Base-by-base conservation (phyloP, 2,113 vertebrate species). In the Procavia capensis region DNA sequence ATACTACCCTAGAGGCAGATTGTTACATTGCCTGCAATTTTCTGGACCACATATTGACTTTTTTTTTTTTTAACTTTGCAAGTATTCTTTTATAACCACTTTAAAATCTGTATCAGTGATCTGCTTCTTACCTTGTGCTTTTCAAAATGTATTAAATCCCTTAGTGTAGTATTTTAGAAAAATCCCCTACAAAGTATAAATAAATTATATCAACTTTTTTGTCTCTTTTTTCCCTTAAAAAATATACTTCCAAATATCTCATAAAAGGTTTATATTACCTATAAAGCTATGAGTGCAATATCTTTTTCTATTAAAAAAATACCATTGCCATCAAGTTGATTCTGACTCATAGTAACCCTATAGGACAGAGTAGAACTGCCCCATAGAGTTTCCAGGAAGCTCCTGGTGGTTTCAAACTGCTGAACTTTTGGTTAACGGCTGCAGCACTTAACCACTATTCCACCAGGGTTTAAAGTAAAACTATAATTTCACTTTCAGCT, bases 1-100 rank as follows among this genome's bases (percentile, higher is more conserved):
- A 34, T 11, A 39, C 1, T 47, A 41, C 27, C 25, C 19, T 92
- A 36, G 88, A 90, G 14, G 5, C 14, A 68, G 24, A 34, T 76
- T 27, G 88, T 94, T 63, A 93, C 72, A 79, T 59, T 61, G 10
- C 27, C 29, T 85, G 45, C 54, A 87, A 72, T 11, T 43, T 94
- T 91, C 64, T 81, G 19, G 31, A 93, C 13, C 24, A 93, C 85
- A 86, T 89, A 83, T 41, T 75, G 80, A 97, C 82, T 93, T 9
- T 57, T 50, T 80, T n/a, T 59, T 54, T 76, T 59, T 86, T 68
- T 31, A 79, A 78, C 57, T 93, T 88, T 68, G 36, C 27, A 94
- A 83, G 41, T 66, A 39, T 83, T 94, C 6, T 91, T 24, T 91
- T 61, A 84, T 17, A 80, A 70, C 27, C 25, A 81, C 76, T 94